These are phyloP conservation scores for Stenodera caucasica DNA, from an alignment of 2,888 invertebrate species.

Conservation along the genomic window DNA sequence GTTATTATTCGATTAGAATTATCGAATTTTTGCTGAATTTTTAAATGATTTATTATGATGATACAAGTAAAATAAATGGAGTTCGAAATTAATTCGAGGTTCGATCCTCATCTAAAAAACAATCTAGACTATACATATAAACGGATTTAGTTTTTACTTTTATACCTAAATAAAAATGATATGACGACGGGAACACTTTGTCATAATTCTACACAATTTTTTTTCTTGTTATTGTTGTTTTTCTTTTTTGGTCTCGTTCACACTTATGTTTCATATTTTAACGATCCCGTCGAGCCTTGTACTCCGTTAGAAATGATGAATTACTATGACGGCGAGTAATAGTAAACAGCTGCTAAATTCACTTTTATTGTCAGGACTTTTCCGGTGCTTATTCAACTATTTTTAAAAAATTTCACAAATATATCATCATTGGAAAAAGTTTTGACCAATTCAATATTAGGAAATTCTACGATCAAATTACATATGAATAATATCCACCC, in stretches of 20 bases:
- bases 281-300: conserved; percentile 46
- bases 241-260: conserved; percentile 45
- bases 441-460: background rate
- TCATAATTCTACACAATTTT: conserved; percentile 35
- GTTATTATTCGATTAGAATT: too few species aligned
- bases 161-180: too few species aligned
- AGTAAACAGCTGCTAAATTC: conserved; percentile 44
- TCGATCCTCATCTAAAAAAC: too few species aligned
- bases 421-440: background rate
- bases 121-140: too few species aligned
- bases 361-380: conserved; percentile 38
- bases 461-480: background rate
- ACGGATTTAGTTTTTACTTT: too few species aligned
- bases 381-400: conserved; percentile 38
- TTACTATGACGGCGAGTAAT: conserved; percentile 44
- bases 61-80: too few species aligned
- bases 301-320: conserved; percentile 43
- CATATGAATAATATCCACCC: background rate
- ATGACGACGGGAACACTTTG: conserved; percentile 43
- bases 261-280: conserved; percentile 52
- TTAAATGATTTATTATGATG: too few species aligned
- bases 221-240: conserved; percentile 10
- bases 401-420: conserved; percentile 19
- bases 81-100: too few species aligned
- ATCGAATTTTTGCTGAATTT: too few species aligned